Conservation (phyloP, 2,888 invertebrate species). For the Siphlonurus alternatus region DNA sequence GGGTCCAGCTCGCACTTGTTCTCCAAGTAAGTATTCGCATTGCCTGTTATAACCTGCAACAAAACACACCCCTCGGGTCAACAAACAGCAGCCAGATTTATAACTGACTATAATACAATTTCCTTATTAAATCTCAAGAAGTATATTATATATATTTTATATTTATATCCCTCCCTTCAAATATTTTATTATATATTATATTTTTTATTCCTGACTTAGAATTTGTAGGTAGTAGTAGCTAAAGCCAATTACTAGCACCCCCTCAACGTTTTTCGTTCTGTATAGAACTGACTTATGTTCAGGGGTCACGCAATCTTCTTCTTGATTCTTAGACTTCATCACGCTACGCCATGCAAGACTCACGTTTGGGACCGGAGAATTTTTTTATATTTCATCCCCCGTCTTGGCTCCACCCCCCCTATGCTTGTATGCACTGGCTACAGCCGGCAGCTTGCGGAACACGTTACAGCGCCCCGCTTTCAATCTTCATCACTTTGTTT, state of each 20-base stretch:
- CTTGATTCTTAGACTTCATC: too few relatives aligned
- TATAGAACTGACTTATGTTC: conserved; percentile 7
- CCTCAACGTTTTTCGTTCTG: not conserved
- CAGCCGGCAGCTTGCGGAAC: too few relatives aligned
- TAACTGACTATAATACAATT: not conserved
- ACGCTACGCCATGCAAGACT: too few relatives aligned
- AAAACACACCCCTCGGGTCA: conserved; percentile 7
- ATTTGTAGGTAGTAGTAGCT: not conserved
- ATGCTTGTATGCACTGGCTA: too few relatives aligned
- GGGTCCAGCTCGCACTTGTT: conserved; percentile 60
- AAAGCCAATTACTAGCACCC: not conserved
- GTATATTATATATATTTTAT: not conserved
- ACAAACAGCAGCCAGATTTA: too few relatives aligned
- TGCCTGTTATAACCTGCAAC: conserved; percentile 60
- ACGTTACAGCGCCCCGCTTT: too few relatives aligned
- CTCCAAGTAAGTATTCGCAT: conserved; percentile 73
- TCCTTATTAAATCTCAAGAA: not conserved
- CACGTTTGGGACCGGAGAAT: too few relatives aligned
- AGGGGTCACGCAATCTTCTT: conserved; percentile 10
- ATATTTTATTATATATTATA: not conserved
- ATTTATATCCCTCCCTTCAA: too few relatives aligned
- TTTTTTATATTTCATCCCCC: too few relatives aligned
- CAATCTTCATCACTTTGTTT: too few relatives aligned
- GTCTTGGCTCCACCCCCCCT: too few relatives aligned
- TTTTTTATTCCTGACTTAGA: not conserved